Percentiles rank a stretch among this genome's conserved stretches.
Evolutionary conservation across 2,888 invertebrate species (phyloP).

Genomic region (Idaea straminata): DNA sequence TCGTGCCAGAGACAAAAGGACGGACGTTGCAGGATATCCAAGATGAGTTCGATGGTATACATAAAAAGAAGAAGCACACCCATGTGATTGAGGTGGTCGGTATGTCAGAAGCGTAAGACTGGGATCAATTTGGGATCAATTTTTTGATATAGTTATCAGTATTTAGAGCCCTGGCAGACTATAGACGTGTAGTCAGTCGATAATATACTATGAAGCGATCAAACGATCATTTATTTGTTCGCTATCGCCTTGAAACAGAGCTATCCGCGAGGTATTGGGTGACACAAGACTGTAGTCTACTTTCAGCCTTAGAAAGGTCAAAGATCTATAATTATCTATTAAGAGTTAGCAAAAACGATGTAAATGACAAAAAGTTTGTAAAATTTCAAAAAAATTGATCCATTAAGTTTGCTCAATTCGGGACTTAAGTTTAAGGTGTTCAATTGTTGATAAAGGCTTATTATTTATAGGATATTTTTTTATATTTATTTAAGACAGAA

Average conservation of each 20-base stretch:
- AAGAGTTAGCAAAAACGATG: not conserved
- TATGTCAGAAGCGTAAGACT: slow-evolving; percentile 46
- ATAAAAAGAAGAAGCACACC: slow-evolving; percentile 62
- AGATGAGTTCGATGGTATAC: slow-evolving; percentile 71
- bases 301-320: not conserved
- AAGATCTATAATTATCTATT: not conserved
- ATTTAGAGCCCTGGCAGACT: slow-evolving; percentile 3
- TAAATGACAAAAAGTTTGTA: not conserved
- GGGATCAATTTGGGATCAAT: slow-evolving; percentile 21
- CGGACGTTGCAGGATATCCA: slow-evolving; percentile 79
- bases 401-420: not conserved
- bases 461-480: not conserved
- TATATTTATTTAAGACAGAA: slow-evolving; percentile 2
- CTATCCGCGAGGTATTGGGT: not conserved
- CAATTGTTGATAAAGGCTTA: slow-evolving; percentile 2
- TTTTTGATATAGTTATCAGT: slow-evolving; percentile 7
- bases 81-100: slow-evolving; percentile 72
- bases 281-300: not conserved
- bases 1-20: slow-evolving; percentile 86
- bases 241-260: not conserved
- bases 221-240: not conserved
- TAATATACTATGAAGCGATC: no score
- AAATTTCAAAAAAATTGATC: not conserved
- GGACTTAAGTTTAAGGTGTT: not conserved
- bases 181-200: not conserved